Evolutionary conservation across 2,888 invertebrate genomes (phyloP).

Genomic region (Zeuzera pyrina): DNA sequence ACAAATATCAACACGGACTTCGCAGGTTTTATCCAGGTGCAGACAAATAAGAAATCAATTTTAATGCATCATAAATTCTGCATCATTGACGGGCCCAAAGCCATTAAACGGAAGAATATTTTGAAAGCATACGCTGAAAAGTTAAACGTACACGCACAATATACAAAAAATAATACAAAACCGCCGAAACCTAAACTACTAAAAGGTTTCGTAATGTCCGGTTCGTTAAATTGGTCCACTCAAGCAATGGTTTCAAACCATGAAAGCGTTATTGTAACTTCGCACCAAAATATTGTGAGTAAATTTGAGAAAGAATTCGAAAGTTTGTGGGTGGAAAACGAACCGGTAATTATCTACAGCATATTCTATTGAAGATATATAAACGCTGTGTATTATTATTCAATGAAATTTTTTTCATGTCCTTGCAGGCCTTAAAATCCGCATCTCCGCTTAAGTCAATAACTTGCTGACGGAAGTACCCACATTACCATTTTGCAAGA

Average conservation of each 20-base stretch:
- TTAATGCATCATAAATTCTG: conserved; percentile 90
- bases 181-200: conserved; percentile 30
- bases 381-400: no score
- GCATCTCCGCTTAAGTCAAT: no score
- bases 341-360: conserved; percentile 42
- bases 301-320: conserved; percentile 75
- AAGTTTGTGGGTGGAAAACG: conserved; percentile 72
- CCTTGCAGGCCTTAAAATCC: no score
- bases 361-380: no score
- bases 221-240: conserved; percentile 85
- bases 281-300: conserved; percentile 63
- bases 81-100: conserved; percentile 74
- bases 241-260: conserved; percentile 80
- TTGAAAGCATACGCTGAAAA: conserved; percentile 56
- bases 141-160: conserved; percentile 48
- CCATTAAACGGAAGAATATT: conserved; percentile 47
- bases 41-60: conserved; percentile 60
- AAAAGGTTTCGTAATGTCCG: conserved; percentile 74
- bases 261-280: conserved; percentile 80
- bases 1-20: conserved; percentile 10
- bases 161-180: conserved; percentile 26
- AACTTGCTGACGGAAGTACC: no score
- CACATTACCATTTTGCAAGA: no score
- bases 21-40: conserved; percentile 63
- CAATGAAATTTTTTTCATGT: no score